phyloP scores from a whole-genome alignment of 2,888 invertebrate species.

The Physocephala rufipes region DNA sequence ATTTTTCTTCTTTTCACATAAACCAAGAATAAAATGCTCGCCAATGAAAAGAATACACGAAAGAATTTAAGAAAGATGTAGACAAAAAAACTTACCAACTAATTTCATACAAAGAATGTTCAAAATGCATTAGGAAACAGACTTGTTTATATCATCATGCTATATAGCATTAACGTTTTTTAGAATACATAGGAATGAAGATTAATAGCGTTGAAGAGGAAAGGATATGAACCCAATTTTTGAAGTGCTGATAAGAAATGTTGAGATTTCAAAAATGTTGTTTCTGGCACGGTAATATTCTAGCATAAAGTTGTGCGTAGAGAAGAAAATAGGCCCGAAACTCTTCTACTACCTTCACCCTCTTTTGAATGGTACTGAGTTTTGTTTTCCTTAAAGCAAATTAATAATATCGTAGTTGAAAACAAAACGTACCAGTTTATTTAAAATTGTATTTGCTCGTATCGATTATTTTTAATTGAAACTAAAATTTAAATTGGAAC shows the following conservation, averaged over 20 bases:
- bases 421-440: not conserved
- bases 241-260: too few relatives aligned
- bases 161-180: too few relatives aligned
- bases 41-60: conserved; percentile 6
- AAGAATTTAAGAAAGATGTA: not conserved
- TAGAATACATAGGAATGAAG: too few relatives aligned
- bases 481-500: not conserved
- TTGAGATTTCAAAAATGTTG: not conserved
- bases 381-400: too few relatives aligned
- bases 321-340: too few relatives aligned
- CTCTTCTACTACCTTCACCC: too few relatives aligned
- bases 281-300: not conserved
- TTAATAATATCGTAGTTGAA: too few relatives aligned
- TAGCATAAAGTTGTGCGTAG: not conserved
- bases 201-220: too few relatives aligned
- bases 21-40: conserved; percentile 15
- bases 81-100: not conserved
- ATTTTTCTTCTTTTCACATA: conserved; percentile 18
- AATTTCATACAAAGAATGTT: conserved; percentile 6
- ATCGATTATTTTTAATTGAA: not conserved
- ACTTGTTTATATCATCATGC: too few relatives aligned
- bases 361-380: too few relatives aligned
- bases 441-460: not conserved
- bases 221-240: too few relatives aligned
- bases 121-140: not conserved